Evolutionary conservation across 2,888 invertebrate species (phyloP), one percentile per base, ranked within the genome.

Genomic region (Eilema griseolum): DNA sequence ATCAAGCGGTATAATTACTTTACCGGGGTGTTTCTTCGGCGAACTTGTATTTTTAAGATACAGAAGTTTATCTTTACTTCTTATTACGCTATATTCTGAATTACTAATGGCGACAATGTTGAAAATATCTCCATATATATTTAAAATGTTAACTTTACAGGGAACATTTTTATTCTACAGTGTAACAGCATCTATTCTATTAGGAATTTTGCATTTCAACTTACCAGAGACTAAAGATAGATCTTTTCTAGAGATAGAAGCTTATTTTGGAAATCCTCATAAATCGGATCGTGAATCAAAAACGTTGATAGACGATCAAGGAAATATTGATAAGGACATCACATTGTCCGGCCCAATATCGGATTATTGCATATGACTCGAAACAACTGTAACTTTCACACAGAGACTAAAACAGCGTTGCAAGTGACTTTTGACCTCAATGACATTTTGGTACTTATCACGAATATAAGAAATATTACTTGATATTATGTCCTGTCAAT

Each of bases 181-280:
- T 23, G 20, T 83, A 12, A 68, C 78, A 1, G 66, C 80, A n/a
- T 79, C 82, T 4, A 0, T 82, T 5, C 83, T 81, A 57, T 75
- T 78, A 8, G 8, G 79, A 8, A 66, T 83, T 23, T 73, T 86
- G 26, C 84, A 79, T 61, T 61, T 71, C 20, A 79, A 79, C 61
- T 76, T 86, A 57, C 86, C 86, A 12, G 86, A 88, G 72, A 85
- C 85, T 0, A 85, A 85, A 67, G 85, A 84, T 60, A 86, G 81
- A 74, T 85, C 81, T 12, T 69, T 83, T 11, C 72, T 79, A 61
- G 86, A 87, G 64, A 84, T 88, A 26, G 83, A 84, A 70, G 60
- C 59, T 12, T 72, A 66, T 66, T 78, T 73, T 23, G 61, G 68
- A 61, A 64, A 68, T 24, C 57, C 41, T 62, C 60, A 57, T 63